Evolutionary conservation across 2,797 vertebrate genomes (phyloP).

Genomic region (Hybognathus amarus): DNA sequence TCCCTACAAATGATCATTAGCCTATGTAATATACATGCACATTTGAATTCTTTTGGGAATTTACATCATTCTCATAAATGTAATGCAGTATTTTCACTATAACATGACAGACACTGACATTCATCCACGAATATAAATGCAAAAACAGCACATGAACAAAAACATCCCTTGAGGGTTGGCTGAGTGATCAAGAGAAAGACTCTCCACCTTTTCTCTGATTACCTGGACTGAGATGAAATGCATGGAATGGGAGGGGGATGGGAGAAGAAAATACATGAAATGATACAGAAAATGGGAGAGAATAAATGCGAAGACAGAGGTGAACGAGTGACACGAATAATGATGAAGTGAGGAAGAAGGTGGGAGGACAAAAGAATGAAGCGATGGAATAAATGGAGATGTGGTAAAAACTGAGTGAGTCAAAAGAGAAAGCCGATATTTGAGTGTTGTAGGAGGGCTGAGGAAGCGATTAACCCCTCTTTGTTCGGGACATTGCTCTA

Average conservation of each 20-base stretch:
- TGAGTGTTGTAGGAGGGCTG: constrained; percentile 46
- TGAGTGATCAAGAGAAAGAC: not conserved
- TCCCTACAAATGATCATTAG: too few relatives aligned
- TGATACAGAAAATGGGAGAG: constrained; percentile 51
- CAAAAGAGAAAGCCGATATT: constrained; percentile 54
- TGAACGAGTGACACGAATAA: constrained; percentile 14
- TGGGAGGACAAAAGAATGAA: constrained; percentile 49
- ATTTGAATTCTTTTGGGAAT: not conserved
- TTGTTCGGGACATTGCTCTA: constrained; percentile 57
- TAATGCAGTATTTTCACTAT: too few relatives aligned
- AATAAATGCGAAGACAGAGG: constrained; percentile 45
- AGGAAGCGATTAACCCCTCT: constrained; percentile 46
- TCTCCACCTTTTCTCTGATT: constrained; percentile 19
- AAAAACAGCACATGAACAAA: constrained; percentile 48
- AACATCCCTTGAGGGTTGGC: constrained; percentile 13
- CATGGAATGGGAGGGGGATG: constrained; percentile 8
- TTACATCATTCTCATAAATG: not conserved
- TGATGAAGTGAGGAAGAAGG: not conserved
- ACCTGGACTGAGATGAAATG: constrained; percentile 1
- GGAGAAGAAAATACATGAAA: constrained; percentile 33
- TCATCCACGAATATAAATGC: constrained; percentile 26
- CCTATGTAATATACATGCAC: not conserved
- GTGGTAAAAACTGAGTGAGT: constrained; percentile 21
- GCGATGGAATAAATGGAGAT: constrained; percentile 49
- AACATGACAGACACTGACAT: too few relatives aligned